Evolutionary conservation across 2,888 invertebrate species (phyloP).

Genomic region (Clitarchus hookeri): DNA sequence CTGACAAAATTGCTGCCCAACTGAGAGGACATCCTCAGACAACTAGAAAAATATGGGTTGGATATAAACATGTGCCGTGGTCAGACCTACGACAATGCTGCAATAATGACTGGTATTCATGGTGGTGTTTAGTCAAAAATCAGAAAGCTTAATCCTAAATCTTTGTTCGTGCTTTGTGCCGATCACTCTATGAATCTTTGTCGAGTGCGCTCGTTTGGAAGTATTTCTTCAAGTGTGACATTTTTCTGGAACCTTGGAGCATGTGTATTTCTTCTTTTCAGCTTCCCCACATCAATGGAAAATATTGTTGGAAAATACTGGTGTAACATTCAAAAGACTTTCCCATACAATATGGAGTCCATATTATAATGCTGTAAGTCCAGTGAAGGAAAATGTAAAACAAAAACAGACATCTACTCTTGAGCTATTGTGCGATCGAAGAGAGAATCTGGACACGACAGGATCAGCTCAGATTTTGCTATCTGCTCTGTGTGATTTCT

Average conservation of each 20-base stretch:
- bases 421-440: too few species aligned
- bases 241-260: constrained; percentile 5
- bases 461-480: too few species aligned
- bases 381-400: too few species aligned
- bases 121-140: background rate
- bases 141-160: background rate
- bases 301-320: background rate
- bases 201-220: background rate
- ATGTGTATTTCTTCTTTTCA: background rate
- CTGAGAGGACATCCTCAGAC: background rate
- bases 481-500: too few species aligned
- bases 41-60: background rate
- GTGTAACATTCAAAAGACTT: too few species aligned
- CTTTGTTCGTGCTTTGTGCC: background rate
- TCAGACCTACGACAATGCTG: too few species aligned
- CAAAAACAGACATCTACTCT: too few species aligned
- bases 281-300: too few species aligned
- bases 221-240: background rate
- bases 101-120: background rate
- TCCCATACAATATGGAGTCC: too few species aligned
- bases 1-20: background rate
- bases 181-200: background rate
- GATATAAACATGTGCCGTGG: constrained; percentile 16
- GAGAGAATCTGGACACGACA: too few species aligned
- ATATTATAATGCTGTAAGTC: too few species aligned